Conservation (phyloP, 2,797 vertebrate genomes). For the Toxotes lorentzi region DNA sequence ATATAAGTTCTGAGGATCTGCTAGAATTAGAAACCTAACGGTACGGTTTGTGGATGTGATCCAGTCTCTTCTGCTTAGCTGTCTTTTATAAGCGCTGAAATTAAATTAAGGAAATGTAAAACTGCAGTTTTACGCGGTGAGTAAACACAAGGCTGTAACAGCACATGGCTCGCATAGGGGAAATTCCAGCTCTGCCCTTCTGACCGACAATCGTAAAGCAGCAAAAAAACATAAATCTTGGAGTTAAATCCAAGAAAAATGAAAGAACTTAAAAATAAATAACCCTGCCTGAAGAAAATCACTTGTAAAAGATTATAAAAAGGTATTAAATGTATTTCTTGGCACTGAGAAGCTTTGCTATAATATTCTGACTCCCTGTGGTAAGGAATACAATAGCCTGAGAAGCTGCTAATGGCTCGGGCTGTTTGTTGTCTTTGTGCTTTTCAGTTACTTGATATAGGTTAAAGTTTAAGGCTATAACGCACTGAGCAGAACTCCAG, state of each 20-base stretch:
- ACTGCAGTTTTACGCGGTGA: constrained; percentile 41
- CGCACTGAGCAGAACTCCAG: constrained; percentile 51
- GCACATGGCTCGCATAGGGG: background rate
- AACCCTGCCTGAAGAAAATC: background rate
- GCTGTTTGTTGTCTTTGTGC: constrained; percentile 62
- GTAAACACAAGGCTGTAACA: constrained; percentile 29
- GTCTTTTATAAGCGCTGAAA: constrained; percentile 43
- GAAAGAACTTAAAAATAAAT: constrained; percentile 20
- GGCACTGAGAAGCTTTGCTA: background rate
- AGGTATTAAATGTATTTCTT: constrained; percentile 22
- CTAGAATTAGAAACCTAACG: constrained; percentile 49
- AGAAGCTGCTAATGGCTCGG: constrained; percentile 45
- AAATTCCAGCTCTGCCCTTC: constrained; percentile 37
- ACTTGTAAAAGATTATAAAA: constrained; percentile 23
- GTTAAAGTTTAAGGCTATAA: constrained; percentile 72
- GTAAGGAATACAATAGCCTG: constrained; percentile 27
- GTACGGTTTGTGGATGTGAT: constrained; percentile 18
- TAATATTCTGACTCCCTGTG: constrained; percentile 2
- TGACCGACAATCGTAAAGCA: background rate
- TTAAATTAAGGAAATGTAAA: constrained; percentile 61
- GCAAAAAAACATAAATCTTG: constrained; percentile 3
- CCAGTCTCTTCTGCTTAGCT: constrained; percentile 19
- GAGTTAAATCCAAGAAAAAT: constrained; percentile 34
- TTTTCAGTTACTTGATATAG: constrained; percentile 47
- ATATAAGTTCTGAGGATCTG: constrained; percentile 39